Base-by-base conservation (phyloP, 1,140 invertebrate genomes). In the Parapsyche elsis region DNA sequence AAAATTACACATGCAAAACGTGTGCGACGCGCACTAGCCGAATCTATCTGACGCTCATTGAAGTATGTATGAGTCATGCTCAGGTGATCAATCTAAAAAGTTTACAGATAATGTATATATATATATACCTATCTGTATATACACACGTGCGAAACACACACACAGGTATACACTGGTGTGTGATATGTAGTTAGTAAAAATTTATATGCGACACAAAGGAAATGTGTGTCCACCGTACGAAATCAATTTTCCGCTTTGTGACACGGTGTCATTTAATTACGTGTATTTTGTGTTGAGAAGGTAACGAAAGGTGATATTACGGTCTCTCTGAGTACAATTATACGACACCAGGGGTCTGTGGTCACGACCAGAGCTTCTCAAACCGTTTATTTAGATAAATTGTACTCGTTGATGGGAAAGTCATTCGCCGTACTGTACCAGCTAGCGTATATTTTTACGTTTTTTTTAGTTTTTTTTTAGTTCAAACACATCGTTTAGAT, bases 221-320 rank as follows among this genome's bases (percentile, higher is more conserved):
- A 71, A 71, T 38, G 21, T 16, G 21, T 71, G 70, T 26, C 70
- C 70, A 57, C 2, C 46, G 73, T 49, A 30, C 49, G 57, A 77
- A 77, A 77, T 77, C 53, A 64, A 77, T 77, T 77, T 77, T 64
- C 57, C 75, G 57, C 59, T n/a, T n/a, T 59, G 78, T 75, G 78
- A 80, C 78, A 75, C 71, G 71, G 79, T 80, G 79, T 75, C 79
- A 80, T 80, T 80, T 80, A 80, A 80, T 80, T 80, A 75, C 57
- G 79, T 73, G 79, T 73, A 67, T 44, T 75, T 67, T 75, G 75
- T 77, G 74, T 61, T 24, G 74, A 59, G 57, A 23, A 77, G 75
- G 75, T 64, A 77, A 77, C 75, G 75, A 77, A 77, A 77, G 75
- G 57, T 64, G 75, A 77, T 77, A 77, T 77, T 77, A 77, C 9